Base-by-base conservation (phyloP, 2,113 vertebrate genomes). In the Genyomyrus donnyi region DNA sequence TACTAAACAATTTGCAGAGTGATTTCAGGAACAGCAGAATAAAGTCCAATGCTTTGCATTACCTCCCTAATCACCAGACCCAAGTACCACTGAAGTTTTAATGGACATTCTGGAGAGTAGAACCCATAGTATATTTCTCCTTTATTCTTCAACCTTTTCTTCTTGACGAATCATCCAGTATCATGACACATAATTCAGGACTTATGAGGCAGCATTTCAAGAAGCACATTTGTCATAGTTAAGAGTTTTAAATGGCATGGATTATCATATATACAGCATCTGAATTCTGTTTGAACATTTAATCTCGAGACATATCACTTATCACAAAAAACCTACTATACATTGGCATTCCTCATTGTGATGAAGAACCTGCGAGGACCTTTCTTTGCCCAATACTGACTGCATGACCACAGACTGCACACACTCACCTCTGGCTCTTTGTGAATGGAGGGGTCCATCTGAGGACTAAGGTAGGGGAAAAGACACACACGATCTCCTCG, bases 401-500 rank as follows among this genome's bases (percentile, higher is more conserved):
- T 85, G 83, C 83, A n/a, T n/a, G 45, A 13, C 27, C 49, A 31
- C 11, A 9, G 6, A 4, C 85, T 87, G 24, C 3, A 15, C 50
- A 39, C 42, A 53, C 31, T 92, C 94, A 98, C 98, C 97, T 98
- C 95, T 52, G 97, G 97, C 10, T 97, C 94, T 42, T 94, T 90
- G 91, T 98, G 96, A 93, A 98, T 96, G 87, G 97, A 92, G 0
- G 96, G 96, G 89, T 98, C 97, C 96, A 94, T 98, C 85, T 98
- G 97, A 31, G 97, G 97, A 92, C 97, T 97, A 90, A 98, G 93
- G 90, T 96, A 96, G n/a, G 97, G 97, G 89, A 98, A 98, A 80
- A 98, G 93, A 88, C 96, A 97, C 46, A 98, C 94, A 58, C 95
- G 95, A 92, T 98, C 97, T 21, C 97, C 97, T 3, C 21, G 93